Evolutionary conservation across 2,888 invertebrate species (phyloP), one percentile per base, ranked within the genome.

Genomic region (Tenthredo mesomela): DNA sequence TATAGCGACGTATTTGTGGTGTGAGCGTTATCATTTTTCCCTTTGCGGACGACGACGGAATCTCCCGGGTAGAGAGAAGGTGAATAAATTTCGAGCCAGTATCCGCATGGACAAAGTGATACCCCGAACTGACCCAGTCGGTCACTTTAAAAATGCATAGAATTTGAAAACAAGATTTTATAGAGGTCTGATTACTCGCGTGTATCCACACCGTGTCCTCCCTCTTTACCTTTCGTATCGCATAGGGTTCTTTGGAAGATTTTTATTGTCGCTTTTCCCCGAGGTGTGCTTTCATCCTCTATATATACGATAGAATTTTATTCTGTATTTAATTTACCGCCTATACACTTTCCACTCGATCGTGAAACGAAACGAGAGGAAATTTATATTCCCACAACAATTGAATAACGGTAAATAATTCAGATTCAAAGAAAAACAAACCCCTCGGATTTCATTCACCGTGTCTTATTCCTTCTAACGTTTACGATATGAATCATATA

Each of bases 131-230:
- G 40, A 73, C 71, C 71, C 43, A 3, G 54, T 54, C 54, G n/a
- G 54, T 73, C 2, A n/a, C 21, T 73, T 43, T 77, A 77, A 77
- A 77, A 77, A 77, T 77, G 77, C 77, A 77, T 54, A n/a, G 77
- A 77, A 77, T 77, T 77, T 33, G 33, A 29, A 54, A 77, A 77
- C 77, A 54, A 77, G 77, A 50, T 29, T 54, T 77, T 29, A 77
- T 43, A 73, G 71, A 40, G 71, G 71, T 73, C 29, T 21, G 71
- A 73, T 73, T 43, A 73, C 43, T 33, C 25, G 21, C 73, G 18
- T 70, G 70, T 37, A 70, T 6, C 9, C 15, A 70, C 70, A 6
- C n/a, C 33, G 6, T 6, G 9, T 18, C 7, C 1, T 0, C n/a
- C 1, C n/a, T n/a, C 37, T 7, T 37, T 33, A 1, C 5, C 15